A percentile compares a stretch with the other conserved stretches of the same genome.
Evolutionary conservation across 2,888 invertebrate genomes (phyloP).

Genomic region (Hymenopus coronatus): DNA sequence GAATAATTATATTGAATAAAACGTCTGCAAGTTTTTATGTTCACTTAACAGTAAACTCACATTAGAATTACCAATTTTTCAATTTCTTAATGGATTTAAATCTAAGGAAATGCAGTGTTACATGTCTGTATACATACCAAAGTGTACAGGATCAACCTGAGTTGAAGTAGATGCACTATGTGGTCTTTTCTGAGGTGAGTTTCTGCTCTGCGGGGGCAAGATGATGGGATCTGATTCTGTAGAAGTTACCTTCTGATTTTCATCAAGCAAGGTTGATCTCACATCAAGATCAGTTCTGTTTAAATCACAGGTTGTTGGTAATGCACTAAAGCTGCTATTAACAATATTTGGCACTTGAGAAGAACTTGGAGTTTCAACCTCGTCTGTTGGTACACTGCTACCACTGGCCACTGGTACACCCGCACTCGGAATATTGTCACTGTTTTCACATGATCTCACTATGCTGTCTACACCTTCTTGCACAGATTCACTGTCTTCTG

Average conservation of each 20-base stretch:
- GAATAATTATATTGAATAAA: too few species aligned
- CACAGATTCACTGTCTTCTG: not conserved
- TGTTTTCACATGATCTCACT: slow-evolving; percentile 7
- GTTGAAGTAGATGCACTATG: slow-evolving; percentile 77
- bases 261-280: not conserved
- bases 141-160: slow-evolving; percentile 82
- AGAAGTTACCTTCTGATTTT: not conserved
- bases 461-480: not conserved
- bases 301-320: slow-evolving; percentile 25
- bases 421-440: not conserved
- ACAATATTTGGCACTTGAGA: slow-evolving; percentile 32
- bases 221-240: slow-evolving; percentile 42
- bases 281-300: slow-evolving; percentile 14
- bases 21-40: too few species aligned
- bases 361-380: slow-evolving; percentile 12
- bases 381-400: not conserved
- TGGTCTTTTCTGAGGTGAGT: slow-evolving; percentile 67
- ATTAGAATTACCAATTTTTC: too few species aligned
- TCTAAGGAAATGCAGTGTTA: not conserved
- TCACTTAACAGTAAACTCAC: too few species aligned
- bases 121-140: slow-evolving; percentile 57
- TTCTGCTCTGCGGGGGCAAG: not conserved
- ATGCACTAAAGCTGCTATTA: slow-evolving; percentile 1
- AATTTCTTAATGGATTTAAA: too few species aligned
- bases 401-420: not conserved